These are phyloP conservation scores for Marronus borbonicus DNA, from an alignment of 2,888 invertebrate genomes.

Conservation along the genomic window DNA sequence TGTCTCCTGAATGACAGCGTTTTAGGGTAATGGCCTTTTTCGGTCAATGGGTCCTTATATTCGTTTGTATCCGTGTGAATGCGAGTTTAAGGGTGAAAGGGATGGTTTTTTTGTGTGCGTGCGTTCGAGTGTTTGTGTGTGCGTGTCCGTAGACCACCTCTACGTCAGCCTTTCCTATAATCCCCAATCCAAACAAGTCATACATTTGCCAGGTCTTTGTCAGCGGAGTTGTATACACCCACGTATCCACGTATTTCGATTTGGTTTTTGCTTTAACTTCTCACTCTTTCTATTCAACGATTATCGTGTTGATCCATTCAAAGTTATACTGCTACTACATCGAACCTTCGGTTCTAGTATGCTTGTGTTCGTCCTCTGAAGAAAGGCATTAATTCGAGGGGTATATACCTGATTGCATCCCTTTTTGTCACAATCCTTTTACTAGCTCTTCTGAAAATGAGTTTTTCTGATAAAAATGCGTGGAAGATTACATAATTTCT, in stretches of 20 bases:
- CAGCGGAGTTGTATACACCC: slow-evolving; percentile 54
- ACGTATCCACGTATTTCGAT: slow-evolving; percentile 39
- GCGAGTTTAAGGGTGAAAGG: slow-evolving; percentile 9
- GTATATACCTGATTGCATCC: too few relatives aligned
- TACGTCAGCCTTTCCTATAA: slow-evolving; percentile 56
- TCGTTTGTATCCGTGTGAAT: slow-evolving; percentile 18
- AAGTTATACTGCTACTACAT: slow-evolving; percentile 19
- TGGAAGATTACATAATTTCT: too few relatives aligned
- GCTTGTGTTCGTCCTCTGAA: neutral
- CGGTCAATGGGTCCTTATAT: slow-evolving; percentile 53
- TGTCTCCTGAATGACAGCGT: slow-evolving; percentile 56
- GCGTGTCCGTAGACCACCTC: slow-evolving; percentile 56
- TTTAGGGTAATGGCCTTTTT: slow-evolving; percentile 56
- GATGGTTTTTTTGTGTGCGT: neutral
- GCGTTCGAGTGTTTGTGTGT: slow-evolving; percentile 16
- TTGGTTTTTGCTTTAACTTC: slow-evolving; percentile 36
- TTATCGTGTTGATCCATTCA: slow-evolving; percentile 41
- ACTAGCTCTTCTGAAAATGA: too few relatives aligned
- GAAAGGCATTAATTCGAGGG: neutral
- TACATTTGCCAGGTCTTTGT: slow-evolving; percentile 56
- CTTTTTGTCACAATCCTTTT: too few relatives aligned
- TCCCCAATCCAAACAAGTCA: slow-evolving; percentile 58
- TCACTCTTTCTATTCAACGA: slow-evolving; percentile 19
- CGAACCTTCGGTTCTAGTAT: neutral
- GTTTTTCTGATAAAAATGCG: too few relatives aligned